Conservation (phyloP, 2,888 invertebrate genomes). For the Pyralis farinalis region DNA sequence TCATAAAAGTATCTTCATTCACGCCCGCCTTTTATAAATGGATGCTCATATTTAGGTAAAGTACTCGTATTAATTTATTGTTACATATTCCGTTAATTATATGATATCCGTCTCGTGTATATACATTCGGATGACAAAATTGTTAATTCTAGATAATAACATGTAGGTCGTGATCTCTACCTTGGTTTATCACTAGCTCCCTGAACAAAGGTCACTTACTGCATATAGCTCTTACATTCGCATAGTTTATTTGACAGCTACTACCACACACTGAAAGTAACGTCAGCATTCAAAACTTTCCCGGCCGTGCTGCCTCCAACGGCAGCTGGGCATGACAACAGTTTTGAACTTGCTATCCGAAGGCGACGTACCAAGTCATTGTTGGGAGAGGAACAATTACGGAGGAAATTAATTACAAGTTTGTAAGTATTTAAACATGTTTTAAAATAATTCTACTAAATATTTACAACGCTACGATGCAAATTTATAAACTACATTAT, state of each 20-base stretch:
- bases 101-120: no score
- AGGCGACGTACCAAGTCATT: conserved; percentile 71
- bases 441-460: not conserved
- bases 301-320: conserved; percentile 36
- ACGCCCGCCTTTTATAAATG: conserved; percentile 75
- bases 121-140: no score
- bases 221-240: no score
- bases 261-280: conserved; percentile 57
- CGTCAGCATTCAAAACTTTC: conserved; percentile 56
- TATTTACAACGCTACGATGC: not conserved
- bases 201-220: no score
- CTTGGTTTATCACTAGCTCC: no score
- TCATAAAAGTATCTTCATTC: conserved; percentile 62
- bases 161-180: no score
- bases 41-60: conserved; percentile 68
- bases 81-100: no score
- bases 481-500: not conserved
- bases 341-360: conserved; percentile 67
- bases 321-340: conserved; percentile 51
- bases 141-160: no score
- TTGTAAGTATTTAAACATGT: conserved; percentile 41
- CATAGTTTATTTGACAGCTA: conserved; percentile 43
- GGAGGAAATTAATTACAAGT: conserved; percentile 52
- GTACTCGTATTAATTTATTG: no score
- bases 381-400: conserved; percentile 58